Evolutionary conservation across 2,797 vertebrate species (phyloP).

Genomic region (Mus spretus): DNA sequence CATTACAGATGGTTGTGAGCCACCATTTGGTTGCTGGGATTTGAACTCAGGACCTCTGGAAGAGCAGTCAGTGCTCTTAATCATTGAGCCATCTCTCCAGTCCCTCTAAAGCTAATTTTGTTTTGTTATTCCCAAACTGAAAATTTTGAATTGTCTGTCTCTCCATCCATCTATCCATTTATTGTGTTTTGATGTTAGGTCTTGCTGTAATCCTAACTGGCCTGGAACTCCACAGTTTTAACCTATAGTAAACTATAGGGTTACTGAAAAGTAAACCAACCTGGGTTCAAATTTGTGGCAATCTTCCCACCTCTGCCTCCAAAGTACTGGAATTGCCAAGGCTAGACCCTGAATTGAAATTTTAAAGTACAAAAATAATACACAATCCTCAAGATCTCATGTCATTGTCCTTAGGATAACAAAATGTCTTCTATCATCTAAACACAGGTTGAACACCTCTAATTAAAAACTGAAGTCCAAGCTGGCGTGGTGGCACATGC

Average conservation of each 20-base stretch:
- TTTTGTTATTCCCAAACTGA: neutral
- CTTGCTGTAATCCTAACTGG: neutral
- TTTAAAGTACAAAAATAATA: slow-evolving; percentile 57
- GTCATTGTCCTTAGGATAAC: neutral
- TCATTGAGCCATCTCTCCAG: no score
- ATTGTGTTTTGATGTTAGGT: neutral
- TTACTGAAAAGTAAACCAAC: neutral
- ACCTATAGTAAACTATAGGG: neutral
- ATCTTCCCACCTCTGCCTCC: neutral
- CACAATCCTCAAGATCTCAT: slow-evolving; percentile 6
- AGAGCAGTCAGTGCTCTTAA: no score
- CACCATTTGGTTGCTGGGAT: no score
- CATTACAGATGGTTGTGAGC: no score
- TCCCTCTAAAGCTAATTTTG: neutral
- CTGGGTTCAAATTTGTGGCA: neutral
- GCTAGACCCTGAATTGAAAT: slow-evolving; percentile 9
- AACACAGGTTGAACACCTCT: neutral
- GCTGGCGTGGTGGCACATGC: no score
- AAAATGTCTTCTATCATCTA: slow-evolving; percentile 24
- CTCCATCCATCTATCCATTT: neutral
- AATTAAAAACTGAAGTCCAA: neutral
- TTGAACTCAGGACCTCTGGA: no score
- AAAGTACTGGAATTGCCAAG: neutral
- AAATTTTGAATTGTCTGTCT: neutral
- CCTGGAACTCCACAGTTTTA: neutral